A percentile compares a stretch with the other conserved stretches of the same genome.
Conservation (phyloP, 2,113 vertebrate genomes). For the Nycticryphes semicollaris region DNA sequence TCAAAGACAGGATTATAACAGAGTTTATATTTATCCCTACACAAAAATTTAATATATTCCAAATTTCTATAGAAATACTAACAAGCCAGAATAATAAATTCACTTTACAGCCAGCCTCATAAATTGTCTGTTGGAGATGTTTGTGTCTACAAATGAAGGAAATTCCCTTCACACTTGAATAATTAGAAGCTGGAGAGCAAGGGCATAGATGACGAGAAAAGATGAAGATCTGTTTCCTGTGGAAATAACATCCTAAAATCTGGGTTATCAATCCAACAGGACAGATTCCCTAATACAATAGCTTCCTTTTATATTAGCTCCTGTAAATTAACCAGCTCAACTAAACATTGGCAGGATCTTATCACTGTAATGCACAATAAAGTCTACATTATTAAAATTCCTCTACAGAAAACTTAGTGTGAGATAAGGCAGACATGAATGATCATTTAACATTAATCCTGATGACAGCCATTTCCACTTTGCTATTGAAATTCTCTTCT, state of each 20-base stretch:
- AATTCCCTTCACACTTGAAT: conserved; percentile 16
- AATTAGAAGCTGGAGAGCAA: conserved; percentile 53
- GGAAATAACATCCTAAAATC: conserved; percentile 53
- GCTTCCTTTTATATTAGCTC: conserved; percentile 62
- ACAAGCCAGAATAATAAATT: conserved; percentile 20
- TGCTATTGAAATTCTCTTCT: conserved; percentile 25
- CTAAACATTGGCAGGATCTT: conserved; percentile 46
- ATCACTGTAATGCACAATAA: conserved; percentile 50
- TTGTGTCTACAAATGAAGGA: conserved; percentile 17
- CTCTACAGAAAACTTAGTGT: conserved; percentile 26
- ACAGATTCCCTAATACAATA: conserved; percentile 31
- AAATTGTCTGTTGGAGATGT: neutral
- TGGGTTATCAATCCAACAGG: conserved; percentile 45
- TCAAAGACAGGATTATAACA: neutral
- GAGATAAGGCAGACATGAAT: conserved; percentile 35
- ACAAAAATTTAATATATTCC: neutral
- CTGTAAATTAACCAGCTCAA: conserved; percentile 55
- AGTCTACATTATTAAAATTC: conserved; percentile 68
- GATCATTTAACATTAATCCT: conserved; percentile 68
- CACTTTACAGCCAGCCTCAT: conserved; percentile 12
- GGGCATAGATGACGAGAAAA: neutral
- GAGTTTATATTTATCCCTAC: conserved; percentile 33
- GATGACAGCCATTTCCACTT: conserved; percentile 46
- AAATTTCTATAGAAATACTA: conserved; percentile 13
- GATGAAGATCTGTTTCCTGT: conserved; percentile 22